Conservation (phyloP, 2,888 invertebrate genomes). For the Scotopteryx bipunctaria region DNA sequence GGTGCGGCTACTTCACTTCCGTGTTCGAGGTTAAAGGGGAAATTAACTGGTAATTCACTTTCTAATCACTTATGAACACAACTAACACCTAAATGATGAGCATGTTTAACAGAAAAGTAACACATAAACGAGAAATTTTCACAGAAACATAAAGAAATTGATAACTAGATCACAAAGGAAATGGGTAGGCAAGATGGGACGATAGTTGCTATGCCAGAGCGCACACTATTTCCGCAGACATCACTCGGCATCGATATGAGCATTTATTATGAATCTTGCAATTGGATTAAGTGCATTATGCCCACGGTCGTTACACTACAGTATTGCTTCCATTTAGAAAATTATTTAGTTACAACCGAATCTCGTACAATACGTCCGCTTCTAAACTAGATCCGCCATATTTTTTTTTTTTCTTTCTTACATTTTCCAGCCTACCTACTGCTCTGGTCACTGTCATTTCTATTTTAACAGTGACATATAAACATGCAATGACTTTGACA, state of each 20-base stretch:
- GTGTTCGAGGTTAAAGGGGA: constrained; percentile 57
- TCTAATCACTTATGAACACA: constrained; percentile 21
- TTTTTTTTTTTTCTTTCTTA: constrained; percentile 1
- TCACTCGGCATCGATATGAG: constrained; percentile 9
- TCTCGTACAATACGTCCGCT: constrained; percentile 4
- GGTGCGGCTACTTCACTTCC: constrained; percentile 56
- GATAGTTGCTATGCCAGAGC: constrained; percentile 54
- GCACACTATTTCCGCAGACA: constrained; percentile 45
- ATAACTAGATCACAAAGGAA: constrained; percentile 79
- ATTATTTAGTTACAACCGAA: constrained; percentile 1
- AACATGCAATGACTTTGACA: no score
- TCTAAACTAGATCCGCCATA: constrained; percentile 29
- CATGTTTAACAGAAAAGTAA: constrained; percentile 18
- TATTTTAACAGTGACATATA: neutral
- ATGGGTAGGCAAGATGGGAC: constrained; percentile 58
- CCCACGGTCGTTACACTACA: neutral
- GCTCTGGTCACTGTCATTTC: neutral
- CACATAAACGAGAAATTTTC: constrained; percentile 15
- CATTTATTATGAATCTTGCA: constrained; percentile 4
- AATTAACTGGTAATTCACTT: constrained; percentile 34
- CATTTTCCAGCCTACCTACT: neutral
- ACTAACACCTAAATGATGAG: constrained; percentile 13
- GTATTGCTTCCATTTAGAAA: constrained; percentile 8
- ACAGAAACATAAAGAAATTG: constrained; percentile 43
- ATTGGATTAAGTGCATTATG: constrained; percentile 6